Evolutionary conservation across 2,888 invertebrate genomes (phyloP).

Genomic region (Mesochorus sp.): DNA sequence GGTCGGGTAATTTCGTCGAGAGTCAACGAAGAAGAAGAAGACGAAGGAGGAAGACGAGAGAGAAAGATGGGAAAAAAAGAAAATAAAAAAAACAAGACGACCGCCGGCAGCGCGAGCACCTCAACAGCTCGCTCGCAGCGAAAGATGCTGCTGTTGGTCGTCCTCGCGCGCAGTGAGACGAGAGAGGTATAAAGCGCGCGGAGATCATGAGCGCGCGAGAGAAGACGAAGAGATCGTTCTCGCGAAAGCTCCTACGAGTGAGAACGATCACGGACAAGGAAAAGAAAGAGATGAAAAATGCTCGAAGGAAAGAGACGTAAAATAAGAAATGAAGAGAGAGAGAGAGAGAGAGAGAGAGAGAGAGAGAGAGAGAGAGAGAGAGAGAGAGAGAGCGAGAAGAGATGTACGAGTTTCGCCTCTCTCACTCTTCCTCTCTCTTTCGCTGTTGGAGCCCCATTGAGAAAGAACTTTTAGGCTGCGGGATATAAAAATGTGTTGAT

Average conservation of each 20-base stretch:
- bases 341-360: conserved; percentile 24
- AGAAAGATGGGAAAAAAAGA: conserved; percentile 4
- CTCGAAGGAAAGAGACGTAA: conserved; percentile 32
- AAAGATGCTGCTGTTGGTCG: conserved; percentile 38
- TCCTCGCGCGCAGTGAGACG: not conserved
- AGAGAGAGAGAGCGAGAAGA: not conserved
- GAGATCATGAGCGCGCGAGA: not conserved
- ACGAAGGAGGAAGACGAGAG: conserved; percentile 30
- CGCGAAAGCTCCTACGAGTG: conserved; percentile 51
- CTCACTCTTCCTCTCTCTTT: not conserved
- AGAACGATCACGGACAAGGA: conserved; percentile 47
- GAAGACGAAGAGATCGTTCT: conserved; percentile 42
- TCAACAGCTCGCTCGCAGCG: conserved; percentile 50
- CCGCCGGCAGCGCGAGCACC: conserved; percentile 54
- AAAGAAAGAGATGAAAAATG: conserved; percentile 29
- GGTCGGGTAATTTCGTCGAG: conserved; percentile 81
- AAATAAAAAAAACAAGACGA: conserved; percentile 68
- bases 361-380: not conserved
- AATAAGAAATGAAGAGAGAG: conserved; percentile 41
- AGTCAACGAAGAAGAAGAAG: conserved; percentile 65
- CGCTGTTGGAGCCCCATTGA: conserved; percentile 75
- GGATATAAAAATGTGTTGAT: conserved; percentile 82
- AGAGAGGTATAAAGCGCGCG: conserved; percentile 24
- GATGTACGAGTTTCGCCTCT: not conserved
- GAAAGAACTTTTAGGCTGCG: conserved; percentile 78